Base-by-base conservation (phyloP, 2,888 invertebrate species). In the Euproctis similis region DNA sequence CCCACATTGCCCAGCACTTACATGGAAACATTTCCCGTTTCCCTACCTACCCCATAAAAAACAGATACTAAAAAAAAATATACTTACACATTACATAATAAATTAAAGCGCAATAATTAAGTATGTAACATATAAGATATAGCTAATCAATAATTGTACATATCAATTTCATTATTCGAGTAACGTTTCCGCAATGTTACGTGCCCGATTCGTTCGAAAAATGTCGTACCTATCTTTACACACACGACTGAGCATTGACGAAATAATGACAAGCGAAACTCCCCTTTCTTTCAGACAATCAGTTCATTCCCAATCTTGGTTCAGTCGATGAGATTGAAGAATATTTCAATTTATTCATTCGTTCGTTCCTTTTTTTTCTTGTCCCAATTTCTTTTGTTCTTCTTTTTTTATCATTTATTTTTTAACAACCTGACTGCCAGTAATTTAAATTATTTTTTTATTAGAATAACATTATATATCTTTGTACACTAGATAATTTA, bases 191-290 rank as follows among this genome's bases (percentile, higher is more conserved):
- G 14, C 4, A 14, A 14, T 4, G n/a, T n/a, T n/a, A n/a, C 17
- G 36, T 20, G 28, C 31, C 25, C 45, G 36, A 36, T 30, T 46
- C 39, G 29, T 31, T 40, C 29, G 38, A 24, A 42, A 43, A 39
- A 39, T 34, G 23, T 18, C 36, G 33, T 46, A n/a, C n/a, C n/a
- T n/a, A 46, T 50, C 40, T 47, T 39, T 47, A 37, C 43, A 51
- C 52, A 55, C 49, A 47, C 48, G 42, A 50, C 21, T 42, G 42
- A 50, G 34, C 50, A 52, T 34, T 40, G 40, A 53, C 44, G 52
- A 53, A 43, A 41, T 50, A 45, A 56, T 51, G 49, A 40, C 37
- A 39, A 29, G 28, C 37, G 33, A 30, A 23, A 31, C 34, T 34
- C 28, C 34, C 25, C 30, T 34, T 37, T 36, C 30, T 31, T 26